Percentiles rank a stretch among this genome's conserved stretches.
Evolutionary conservation across 2,797 vertebrate species (phyloP).

Genomic region (Phoeniculus purpureus): DNA sequence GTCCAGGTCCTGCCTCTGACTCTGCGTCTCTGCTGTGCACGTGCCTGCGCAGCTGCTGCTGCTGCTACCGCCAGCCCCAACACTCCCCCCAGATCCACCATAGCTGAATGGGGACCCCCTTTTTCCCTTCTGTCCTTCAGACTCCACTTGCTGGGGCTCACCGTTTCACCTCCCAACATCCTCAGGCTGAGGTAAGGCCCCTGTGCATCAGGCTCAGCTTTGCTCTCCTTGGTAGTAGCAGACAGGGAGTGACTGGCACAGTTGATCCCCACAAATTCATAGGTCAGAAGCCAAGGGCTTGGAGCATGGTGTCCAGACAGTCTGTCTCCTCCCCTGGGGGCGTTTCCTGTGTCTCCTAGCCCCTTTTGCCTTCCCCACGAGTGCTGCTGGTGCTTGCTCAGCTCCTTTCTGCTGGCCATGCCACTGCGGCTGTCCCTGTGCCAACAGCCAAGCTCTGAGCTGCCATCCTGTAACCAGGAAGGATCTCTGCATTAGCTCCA

Average conservation of each 20-base stretch:
- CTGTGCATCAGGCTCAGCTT: neutral
- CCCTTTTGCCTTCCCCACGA: neutral
- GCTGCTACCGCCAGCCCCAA: neutral
- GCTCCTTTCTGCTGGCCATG: neutral
- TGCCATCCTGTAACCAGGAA: neutral
- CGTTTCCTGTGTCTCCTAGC: no score
- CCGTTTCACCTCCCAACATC: fast-evolving
- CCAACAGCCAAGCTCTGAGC: neutral
- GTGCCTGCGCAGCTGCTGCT: neutral
- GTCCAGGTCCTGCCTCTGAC: neutral
- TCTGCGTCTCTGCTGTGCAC: fast-evolving
- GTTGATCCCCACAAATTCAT: neutral
- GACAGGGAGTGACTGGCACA: neutral
- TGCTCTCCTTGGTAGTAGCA: neutral
- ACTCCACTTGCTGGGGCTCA: neutral
- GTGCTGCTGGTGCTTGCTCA: neutral
- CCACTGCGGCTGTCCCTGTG: fast-evolving
- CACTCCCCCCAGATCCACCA: fast-evolving
- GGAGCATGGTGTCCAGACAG: fast-evolving
- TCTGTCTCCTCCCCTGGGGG: neutral
- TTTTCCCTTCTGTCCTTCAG: neutral
- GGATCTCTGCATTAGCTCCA: neutral
- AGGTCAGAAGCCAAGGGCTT: neutral
- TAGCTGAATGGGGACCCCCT: neutral
- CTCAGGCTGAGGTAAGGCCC: neutral